Evolutionary conservation across 2,113 vertebrate genomes (phyloP).

Genomic region (Spheniscus mendiculus): DNA sequence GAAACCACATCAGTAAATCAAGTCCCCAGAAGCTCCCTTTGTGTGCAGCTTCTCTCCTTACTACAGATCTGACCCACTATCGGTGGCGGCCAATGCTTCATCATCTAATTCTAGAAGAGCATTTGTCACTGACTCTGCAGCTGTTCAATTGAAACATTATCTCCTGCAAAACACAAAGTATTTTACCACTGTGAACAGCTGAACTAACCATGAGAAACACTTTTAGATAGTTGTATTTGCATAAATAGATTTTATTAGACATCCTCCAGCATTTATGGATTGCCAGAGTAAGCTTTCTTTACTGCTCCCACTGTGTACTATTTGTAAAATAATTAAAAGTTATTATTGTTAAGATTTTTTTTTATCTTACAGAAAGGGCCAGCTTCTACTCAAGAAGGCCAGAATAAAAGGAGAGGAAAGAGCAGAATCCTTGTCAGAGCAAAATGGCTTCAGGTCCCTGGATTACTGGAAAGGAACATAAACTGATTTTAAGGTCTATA

Average conservation of each 20-base stretch:
- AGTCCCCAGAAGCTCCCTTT: background rate
- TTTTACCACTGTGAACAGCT: background rate
- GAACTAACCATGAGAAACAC: background rate
- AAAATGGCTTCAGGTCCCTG: background rate
- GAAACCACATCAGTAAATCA: background rate
- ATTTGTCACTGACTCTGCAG: background rate
- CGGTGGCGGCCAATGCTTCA: background rate
- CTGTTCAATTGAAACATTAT: background rate
- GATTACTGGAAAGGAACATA: background rate
- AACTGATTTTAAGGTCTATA: background rate
- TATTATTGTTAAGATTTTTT: background rate
- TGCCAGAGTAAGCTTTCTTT: background rate
- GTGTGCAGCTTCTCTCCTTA: background rate
- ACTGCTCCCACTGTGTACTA: background rate
- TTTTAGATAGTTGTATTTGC: background rate
- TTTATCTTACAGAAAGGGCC: background rate
- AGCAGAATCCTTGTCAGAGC: background rate
- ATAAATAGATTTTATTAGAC: background rate
- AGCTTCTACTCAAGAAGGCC: background rate
- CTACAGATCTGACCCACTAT: background rate
- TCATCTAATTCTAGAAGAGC: background rate
- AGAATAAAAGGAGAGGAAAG: background rate
- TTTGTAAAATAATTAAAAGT: background rate
- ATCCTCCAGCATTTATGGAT: background rate
- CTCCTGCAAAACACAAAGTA: background rate